phyloP scores from a whole-genome alignment of 2,113 vertebrate genomes.

The Callaeas wilsoni region DNA sequence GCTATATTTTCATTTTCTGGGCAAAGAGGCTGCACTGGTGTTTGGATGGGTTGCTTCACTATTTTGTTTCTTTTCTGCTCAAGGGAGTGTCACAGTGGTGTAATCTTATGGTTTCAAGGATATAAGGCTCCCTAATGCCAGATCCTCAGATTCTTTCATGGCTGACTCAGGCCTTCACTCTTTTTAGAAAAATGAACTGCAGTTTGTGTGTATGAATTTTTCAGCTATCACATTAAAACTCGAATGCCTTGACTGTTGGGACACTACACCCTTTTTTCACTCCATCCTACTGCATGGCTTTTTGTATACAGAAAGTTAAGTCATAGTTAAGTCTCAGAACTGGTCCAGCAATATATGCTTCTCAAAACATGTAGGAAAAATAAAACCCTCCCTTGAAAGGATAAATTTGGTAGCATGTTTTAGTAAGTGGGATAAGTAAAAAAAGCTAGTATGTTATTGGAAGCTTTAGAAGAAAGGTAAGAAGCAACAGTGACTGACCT shows the following conservation, averaged over 20 bases:
- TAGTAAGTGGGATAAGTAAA: background rate
- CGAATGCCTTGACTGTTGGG: background rate
- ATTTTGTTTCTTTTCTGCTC: background rate
- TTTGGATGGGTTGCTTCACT: background rate
- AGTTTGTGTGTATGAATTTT: background rate
- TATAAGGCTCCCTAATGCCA: background rate
- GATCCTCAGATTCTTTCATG: background rate
- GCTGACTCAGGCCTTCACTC: background rate
- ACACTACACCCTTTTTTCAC: background rate
- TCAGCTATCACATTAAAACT: background rate
- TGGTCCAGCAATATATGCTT: background rate
- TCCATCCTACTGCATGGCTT: background rate
- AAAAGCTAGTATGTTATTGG: background rate
- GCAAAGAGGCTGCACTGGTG: background rate
- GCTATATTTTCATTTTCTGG: background rate
- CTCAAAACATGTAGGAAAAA: background rate
- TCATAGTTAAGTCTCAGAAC: background rate
- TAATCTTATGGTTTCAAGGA: background rate
- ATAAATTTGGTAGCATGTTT: background rate
- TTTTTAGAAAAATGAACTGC: background rate
- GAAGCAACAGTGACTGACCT: background rate
- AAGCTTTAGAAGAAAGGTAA: background rate
- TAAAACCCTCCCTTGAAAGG: background rate
- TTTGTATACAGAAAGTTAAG: background rate
- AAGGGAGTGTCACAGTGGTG: background rate